Evolutionary conservation across 2,888 invertebrate genomes (phyloP).

Genomic region (Dryococelus australis): DNA sequence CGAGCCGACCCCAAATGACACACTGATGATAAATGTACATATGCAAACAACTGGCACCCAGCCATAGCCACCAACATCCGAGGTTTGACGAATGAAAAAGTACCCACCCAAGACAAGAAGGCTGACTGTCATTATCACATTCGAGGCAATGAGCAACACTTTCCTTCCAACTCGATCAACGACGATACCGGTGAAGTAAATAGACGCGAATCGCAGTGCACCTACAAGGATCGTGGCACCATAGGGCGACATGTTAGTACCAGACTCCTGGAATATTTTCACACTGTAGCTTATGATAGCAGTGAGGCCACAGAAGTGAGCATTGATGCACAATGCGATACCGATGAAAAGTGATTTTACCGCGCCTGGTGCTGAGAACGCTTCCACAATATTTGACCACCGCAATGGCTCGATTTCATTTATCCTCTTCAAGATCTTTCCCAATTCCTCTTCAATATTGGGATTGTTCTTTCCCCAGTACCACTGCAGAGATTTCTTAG

Average conservation of each 20-base stretch:
- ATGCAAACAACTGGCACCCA: slow-evolving; percentile 36
- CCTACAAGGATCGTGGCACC: slow-evolving; percentile 59
- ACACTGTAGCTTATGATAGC: slow-evolving; percentile 57
- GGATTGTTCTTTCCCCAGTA: slow-evolving; percentile 48
- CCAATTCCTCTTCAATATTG: slow-evolving; percentile 52
- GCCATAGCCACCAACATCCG: background rate
- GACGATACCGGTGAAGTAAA: slow-evolving; percentile 51
- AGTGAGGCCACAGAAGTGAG: slow-evolving; percentile 60
- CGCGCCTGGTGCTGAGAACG: slow-evolving; percentile 17
- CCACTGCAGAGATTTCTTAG: slow-evolving; percentile 54
- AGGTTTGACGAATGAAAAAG: slow-evolving; percentile 47
- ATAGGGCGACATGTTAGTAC: slow-evolving; percentile 50
- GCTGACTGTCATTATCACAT: slow-evolving; percentile 52
- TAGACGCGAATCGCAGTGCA: slow-evolving; percentile 54
- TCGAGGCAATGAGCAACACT: slow-evolving; percentile 58
- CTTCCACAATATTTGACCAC: background rate
- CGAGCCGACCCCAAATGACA: slow-evolving; percentile 33
- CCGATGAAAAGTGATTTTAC: slow-evolving; percentile 55
- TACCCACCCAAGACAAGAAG: slow-evolving; percentile 53
- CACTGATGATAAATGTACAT: slow-evolving; percentile 30
- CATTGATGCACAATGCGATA: slow-evolving; percentile 56
- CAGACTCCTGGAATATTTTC: slow-evolving; percentile 54
- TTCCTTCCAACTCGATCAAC: slow-evolving; percentile 60
- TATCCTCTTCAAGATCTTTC: slow-evolving; percentile 49
- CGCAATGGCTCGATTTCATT: slow-evolving; percentile 47